Evolutionary conservation across 2,888 invertebrate genomes (phyloP).

Genomic region (Caenorhabditis sp.): DNA sequence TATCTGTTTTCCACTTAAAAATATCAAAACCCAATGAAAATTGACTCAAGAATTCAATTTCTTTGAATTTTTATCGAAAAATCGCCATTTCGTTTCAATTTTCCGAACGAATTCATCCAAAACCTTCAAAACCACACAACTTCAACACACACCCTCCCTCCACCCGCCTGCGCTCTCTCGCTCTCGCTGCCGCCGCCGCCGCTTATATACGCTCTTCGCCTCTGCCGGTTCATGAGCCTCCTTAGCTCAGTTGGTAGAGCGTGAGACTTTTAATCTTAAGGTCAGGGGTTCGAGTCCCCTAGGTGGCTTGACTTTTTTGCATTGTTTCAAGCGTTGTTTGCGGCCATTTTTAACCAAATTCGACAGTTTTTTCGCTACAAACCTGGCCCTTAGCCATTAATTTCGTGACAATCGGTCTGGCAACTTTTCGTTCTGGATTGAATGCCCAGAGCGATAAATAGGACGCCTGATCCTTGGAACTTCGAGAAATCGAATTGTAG

Average conservation of each 20-base stretch:
- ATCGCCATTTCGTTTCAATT: too few relatives aligned
- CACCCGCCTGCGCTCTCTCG: too few relatives aligned
- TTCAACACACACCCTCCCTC: too few relatives aligned
- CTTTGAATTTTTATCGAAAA: too few relatives aligned
- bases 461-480: constrained; percentile 69
- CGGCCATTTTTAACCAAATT: not conserved
- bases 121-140: too few relatives aligned
- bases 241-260: constrained; percentile 79
- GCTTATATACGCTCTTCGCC: too few relatives aligned
- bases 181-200: too few relatives aligned
- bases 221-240: constrained; percentile 56
- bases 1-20: too few relatives aligned
- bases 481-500: constrained; percentile 74
- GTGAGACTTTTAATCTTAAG: constrained; percentile 77
- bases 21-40: too few relatives aligned
- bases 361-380: not conserved
- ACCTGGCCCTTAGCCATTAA: constrained; percentile 65
- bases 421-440: constrained; percentile 62
- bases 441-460: constrained; percentile 75
- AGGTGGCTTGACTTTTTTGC: constrained; percentile 60
- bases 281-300: constrained; percentile 73
- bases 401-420: constrained; percentile 60
- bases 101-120: too few relatives aligned
- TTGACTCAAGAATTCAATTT: too few relatives aligned
- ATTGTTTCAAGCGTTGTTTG: too few relatives aligned